Evolutionary conservation across 2,797 vertebrate genomes (phyloP).

Genomic region (Lemur catta): DNA sequence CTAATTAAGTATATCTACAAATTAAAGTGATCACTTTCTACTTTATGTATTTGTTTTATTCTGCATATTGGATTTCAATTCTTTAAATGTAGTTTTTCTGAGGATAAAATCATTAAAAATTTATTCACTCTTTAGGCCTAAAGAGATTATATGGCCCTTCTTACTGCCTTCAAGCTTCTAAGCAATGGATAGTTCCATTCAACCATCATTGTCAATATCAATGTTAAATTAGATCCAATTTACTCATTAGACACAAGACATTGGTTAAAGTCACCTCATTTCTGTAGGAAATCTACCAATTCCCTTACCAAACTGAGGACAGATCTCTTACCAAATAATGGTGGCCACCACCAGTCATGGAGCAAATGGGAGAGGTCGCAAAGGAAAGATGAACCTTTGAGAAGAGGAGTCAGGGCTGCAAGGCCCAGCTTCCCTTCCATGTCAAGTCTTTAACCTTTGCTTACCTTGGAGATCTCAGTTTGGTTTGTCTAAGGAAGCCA

Average conservation of each 20-base stretch:
- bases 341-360: neutral
- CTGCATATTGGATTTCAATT: neutral
- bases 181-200: neutral
- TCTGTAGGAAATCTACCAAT: neutral
- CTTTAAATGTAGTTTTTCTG: neutral
- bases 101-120: slow-evolving; percentile 1
- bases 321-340: neutral
- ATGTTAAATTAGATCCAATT: neutral
- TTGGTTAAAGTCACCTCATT: neutral
- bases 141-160: neutral
- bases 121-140: neutral
- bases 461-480: neutral
- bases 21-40: neutral
- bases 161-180: neutral
- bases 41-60: neutral
- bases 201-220: neutral
- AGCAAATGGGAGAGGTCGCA: neutral
- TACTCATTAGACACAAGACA: neutral
- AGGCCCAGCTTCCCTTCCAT: neutral
- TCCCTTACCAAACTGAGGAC: neutral
- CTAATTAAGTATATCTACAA: neutral
- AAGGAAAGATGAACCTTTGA: neutral
- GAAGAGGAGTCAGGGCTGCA: neutral
- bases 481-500: neutral
- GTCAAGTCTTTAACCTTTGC: neutral